phyloP scores from a whole-genome alignment of 2,888 invertebrate genomes.

The Drosophila leonis region DNA sequence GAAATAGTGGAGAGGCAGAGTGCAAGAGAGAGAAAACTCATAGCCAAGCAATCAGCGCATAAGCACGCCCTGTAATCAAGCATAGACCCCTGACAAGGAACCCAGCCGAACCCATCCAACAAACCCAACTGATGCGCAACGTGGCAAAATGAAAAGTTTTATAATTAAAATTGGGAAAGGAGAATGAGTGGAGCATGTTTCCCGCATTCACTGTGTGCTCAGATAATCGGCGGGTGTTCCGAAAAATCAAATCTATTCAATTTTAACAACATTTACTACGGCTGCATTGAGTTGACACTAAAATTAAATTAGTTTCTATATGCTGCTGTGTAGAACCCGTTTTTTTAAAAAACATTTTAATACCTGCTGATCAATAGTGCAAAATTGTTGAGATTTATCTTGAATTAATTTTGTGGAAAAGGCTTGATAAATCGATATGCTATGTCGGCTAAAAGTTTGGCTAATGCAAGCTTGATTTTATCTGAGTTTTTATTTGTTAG shows the following conservation, averaged over 20 bases:
- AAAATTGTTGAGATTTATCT: constrained; percentile 4
- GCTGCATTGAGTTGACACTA: neutral
- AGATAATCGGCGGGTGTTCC: constrained; percentile 41
- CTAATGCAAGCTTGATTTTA: neutral
- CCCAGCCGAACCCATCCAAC: constrained; percentile 22
- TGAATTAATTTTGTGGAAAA: neutral
- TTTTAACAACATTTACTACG: neutral
- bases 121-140: constrained; percentile 48
- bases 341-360: neutral
- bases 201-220: constrained; percentile 18
- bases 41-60: constrained; percentile 78
- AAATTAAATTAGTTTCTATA: too few relatives aligned
- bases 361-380: constrained; percentile 1
- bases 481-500: neutral
- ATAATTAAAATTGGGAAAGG: constrained; percentile 83
- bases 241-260: constrained; percentile 3
- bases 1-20: neutral
- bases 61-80: constrained; percentile 81
- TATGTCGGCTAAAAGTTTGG: neutral
- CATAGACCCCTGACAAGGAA: constrained; percentile 47
- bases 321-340: neutral
- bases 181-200: constrained; percentile 54
- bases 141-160: constrained; percentile 83
- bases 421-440: neutral
- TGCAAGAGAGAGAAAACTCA: constrained; percentile 37